Percentiles rank a stretch among this genome's conserved stretches.
phyloP scores from a whole-genome alignment of 2,888 invertebrate genomes.

The Philhelius pedissequus region DNA sequence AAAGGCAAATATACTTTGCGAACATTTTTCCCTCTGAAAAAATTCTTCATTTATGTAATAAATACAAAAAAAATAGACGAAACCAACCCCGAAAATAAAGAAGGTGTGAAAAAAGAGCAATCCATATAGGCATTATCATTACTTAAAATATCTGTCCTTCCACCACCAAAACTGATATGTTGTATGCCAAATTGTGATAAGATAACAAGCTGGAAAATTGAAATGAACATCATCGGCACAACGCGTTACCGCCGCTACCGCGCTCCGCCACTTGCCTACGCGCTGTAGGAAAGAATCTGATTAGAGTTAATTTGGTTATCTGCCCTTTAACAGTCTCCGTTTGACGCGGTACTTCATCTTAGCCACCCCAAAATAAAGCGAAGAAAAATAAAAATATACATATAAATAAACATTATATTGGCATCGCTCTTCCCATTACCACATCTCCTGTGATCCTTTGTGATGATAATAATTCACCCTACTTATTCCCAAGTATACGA shows the following conservation, averaged over 20 bases:
- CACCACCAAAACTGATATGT: slow-evolving; percentile 68
- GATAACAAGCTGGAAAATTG: slow-evolving; percentile 72
- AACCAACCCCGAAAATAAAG: background rate
- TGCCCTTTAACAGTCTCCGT: slow-evolving; percentile 60
- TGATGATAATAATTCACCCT: slow-evolving; percentile 67
- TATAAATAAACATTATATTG: slow-evolving; percentile 63
- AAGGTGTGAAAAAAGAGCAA: background rate
- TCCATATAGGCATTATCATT: background rate
- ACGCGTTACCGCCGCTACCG: too few species aligned
- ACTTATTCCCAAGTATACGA: slow-evolving; percentile 8
- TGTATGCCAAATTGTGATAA: slow-evolving; percentile 71
- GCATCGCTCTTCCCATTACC: slow-evolving; percentile 59
- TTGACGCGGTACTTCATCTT: slow-evolving; percentile 50
- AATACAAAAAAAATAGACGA: background rate
- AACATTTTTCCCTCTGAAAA: background rate
- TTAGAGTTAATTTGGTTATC: slow-evolving; percentile 72
- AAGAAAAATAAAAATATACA: slow-evolving; percentile 20
- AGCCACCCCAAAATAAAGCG: slow-evolving; percentile 40
- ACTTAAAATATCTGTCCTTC: background rate
- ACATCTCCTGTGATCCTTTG: slow-evolving; percentile 55
- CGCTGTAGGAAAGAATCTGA: slow-evolving; percentile 65
- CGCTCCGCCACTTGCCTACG: background rate
- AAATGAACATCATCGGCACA: slow-evolving; percentile 66
- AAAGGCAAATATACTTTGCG: background rate
- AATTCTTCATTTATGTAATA: background rate